Evolutionary conservation across 2,113 vertebrate species (phyloP), one percentile per base, ranked within the genome.

Genomic region (Microcebus jonahi): DNA sequence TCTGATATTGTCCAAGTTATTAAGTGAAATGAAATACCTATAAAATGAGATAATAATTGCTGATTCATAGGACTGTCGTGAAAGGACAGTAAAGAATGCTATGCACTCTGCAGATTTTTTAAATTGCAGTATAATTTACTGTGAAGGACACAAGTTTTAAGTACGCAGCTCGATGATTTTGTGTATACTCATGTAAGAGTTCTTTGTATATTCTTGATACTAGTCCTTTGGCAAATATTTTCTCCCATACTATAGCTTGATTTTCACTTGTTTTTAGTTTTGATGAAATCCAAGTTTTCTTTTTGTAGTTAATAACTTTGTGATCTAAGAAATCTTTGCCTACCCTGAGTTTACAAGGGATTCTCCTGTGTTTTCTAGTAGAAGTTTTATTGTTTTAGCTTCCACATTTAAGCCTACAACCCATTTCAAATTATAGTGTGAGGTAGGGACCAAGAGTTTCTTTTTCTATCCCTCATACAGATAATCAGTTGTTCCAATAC

Each of bases 351-450:
- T 79, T 81, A 85, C 57, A 79, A 95, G 71, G 36, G 2, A 55
- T 71, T 85, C 45, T 42, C 50, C 21, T 15, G 23, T 82, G 39
- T 77, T 92, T 92, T 80, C 77, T 57, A 73, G 8, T 79, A 45
- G 20, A 96, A 59, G n/a, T 59, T 88, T 80, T 67, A 82, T 25
- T 68, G n/a, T 42, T 90, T 87, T 63, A 79, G 67, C 18, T 94
- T 93, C 57, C 10, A 29, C 39, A 81, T 42, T 76, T 96, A 90
- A 57, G 20, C 27, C 20, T 86, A 81, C 14, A 76, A 68, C 10
- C 36, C 42, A 91, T 91, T 85, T 95, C 23, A 71, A 61, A 84
- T 76, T 89, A 53, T 48, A 31, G 39, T 13, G 42, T 73, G 1
- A 55, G 25, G 13, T 67, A 76, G 17, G 13, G 20, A 14, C n/a